Conservation (phyloP, 2,888 invertebrate genomes). For the Dryococelus australis region DNA sequence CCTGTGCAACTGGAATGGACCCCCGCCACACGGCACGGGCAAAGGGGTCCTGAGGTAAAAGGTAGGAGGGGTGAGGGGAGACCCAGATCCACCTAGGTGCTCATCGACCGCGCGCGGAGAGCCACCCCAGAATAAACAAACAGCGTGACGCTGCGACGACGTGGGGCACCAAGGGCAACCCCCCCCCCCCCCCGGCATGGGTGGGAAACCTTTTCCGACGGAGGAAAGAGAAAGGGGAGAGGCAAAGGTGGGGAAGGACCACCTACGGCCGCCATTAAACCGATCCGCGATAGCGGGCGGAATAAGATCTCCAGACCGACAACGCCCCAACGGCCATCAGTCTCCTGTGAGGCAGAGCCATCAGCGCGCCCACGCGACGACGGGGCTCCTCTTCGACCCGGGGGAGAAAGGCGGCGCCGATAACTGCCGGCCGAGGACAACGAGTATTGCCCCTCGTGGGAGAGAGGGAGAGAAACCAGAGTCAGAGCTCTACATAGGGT, state of each 20-base stretch:
- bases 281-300: neutral
- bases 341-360: neutral
- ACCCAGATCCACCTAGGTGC: neutral
- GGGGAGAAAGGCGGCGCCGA: too few species aligned
- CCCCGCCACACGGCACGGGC: too few species aligned
- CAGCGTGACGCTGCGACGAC: constrained; percentile 16
- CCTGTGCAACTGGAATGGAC: too few species aligned
- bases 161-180: neutral
- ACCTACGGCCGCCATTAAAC: neutral
- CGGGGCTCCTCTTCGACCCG: neutral
- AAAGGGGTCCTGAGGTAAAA: too few species aligned
- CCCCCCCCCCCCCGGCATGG: neutral
- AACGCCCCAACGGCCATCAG: neutral
- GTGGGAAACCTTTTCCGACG: too few species aligned
- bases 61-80: too few species aligned
- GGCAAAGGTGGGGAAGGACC: neutral
- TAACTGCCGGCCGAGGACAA: too few species aligned
- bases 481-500: neutral
- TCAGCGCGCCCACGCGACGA: neutral
- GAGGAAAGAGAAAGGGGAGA: too few species aligned
- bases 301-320: neutral
- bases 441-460: too few species aligned
- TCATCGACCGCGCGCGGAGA: too few species aligned
- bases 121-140: neutral
- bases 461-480: too few species aligned